These are phyloP conservation scores for Heteractis magnifica DNA, from an alignment of 92 coral and sea anemone genomes.

Conservation along the genomic window DNA sequence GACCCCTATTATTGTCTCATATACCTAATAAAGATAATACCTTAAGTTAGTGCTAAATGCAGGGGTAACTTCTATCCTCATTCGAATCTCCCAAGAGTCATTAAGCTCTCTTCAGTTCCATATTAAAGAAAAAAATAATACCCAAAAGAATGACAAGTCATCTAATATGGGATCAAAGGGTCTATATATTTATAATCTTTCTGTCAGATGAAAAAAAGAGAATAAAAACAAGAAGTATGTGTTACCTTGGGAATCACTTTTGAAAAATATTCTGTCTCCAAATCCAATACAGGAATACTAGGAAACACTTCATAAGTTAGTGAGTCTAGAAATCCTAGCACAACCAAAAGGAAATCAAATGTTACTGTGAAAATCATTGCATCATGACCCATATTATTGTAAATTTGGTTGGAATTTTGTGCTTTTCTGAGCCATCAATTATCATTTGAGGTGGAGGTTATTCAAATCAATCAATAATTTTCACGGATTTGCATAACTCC, in stretches of 20 bases:
- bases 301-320: conserved; percentile 61
- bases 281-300: conserved; percentile 51
- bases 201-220: neutral
- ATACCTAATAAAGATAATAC: conserved; percentile 34
- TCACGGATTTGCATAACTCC: no score
- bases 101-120: no score
- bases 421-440: no score
- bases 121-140: no score
- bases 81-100: no score
- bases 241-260: conserved; percentile 79
- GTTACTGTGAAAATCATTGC: neutral
- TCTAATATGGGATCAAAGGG: no score
- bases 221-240: neutral
- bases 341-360: neutral
- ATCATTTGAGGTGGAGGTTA: no score
- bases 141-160: no score
- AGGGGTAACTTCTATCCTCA: no score
- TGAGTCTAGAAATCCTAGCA: conserved; percentile 47
- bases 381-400: no score
- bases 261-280: conserved; percentile 61
- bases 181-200: neutral
- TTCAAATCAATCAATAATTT: no score
- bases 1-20: conserved; percentile 51
- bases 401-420: no score
- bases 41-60: neutral